These are phyloP conservation scores for Ostrea edulis DNA, from an alignment of 1,140 invertebrate genomes.

Conservation along the genomic window DNA sequence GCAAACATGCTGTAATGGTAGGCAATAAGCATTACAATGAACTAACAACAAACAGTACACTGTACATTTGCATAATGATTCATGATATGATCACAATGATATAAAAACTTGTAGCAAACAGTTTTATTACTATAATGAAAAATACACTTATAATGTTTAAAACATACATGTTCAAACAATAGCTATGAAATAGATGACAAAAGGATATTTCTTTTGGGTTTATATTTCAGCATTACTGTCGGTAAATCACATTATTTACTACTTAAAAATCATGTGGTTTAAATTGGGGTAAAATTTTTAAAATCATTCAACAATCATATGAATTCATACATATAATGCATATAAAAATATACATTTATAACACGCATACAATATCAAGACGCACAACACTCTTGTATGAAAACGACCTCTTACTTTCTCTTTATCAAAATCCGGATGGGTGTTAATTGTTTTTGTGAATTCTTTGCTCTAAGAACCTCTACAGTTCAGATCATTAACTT, in stretches of 20 bases:
- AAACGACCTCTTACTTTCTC: not conserved
- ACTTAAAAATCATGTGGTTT: conserved; percentile 26
- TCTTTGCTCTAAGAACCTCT: not conserved
- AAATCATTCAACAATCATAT: conserved; percentile 6
- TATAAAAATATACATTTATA: conserved; percentile 35
- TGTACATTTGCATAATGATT: conserved; percentile 25
- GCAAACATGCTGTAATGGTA: not conserved
- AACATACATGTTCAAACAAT: too few relatives aligned
- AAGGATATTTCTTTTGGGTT: not conserved
- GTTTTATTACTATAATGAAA: not conserved
- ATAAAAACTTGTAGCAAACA: not conserved
- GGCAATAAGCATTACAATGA: too few relatives aligned
- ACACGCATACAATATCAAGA: conserved; percentile 28
- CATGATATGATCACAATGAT: conserved; percentile 23
- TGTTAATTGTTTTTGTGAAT: not conserved
- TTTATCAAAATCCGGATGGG: not conserved
- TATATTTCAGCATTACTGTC: not conserved
- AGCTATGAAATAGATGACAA: not conserved
- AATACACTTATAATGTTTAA: too few relatives aligned
- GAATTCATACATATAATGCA: not conserved
- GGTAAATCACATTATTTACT: not conserved
- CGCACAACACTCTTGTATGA: conserved; percentile 9
- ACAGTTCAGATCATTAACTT: conserved; percentile 7
- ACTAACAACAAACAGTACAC: too few relatives aligned
- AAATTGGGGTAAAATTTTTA: not conserved